Conservation (phyloP, 2,797 vertebrate genomes). For the Gallinago solitaria region DNA sequence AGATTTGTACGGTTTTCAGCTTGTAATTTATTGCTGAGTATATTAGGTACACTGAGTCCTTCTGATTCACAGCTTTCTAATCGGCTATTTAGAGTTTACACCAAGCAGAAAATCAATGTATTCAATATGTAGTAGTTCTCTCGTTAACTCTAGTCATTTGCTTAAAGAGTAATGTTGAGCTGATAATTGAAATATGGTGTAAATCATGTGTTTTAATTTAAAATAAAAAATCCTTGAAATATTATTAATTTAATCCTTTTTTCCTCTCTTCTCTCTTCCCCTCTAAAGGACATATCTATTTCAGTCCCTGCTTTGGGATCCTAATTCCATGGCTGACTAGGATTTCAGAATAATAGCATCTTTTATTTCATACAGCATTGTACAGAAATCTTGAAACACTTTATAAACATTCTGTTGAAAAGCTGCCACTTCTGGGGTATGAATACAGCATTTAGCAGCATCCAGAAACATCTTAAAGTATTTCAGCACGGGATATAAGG, state of each 20-base stretch:
- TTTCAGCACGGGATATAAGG: background rate
- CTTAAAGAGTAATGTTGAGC: slow-evolving; percentile 81
- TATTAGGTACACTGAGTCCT: slow-evolving; percentile 77
- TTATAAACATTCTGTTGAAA: background rate
- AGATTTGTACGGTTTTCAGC: slow-evolving; percentile 62
- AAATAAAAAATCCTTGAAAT: slow-evolving; percentile 76
- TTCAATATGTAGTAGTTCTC: slow-evolving; percentile 81
- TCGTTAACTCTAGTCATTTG: slow-evolving; percentile 81
- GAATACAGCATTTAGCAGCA: background rate
- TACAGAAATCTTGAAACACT: slow-evolving; percentile 20
- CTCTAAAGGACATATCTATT: slow-evolving; percentile 61
- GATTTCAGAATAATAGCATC: slow-evolving; percentile 44
- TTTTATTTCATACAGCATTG: background rate
- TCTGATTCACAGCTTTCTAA: slow-evolving; percentile 81
- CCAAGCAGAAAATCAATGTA: slow-evolving; percentile 83
- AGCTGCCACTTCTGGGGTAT: background rate
- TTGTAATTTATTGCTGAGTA: slow-evolving; percentile 65
- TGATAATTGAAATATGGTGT: slow-evolving; percentile 82
- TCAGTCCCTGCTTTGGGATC: slow-evolving; percentile 14
- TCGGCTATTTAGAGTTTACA: slow-evolving; percentile 81
- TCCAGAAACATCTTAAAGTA: background rate
- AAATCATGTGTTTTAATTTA: slow-evolving; percentile 79
- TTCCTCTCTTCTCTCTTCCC: background rate
- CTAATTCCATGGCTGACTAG: slow-evolving; percentile 37
- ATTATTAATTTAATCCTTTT: slow-evolving; percentile 71